Conservation (phyloP, 2,797 vertebrate genomes). For the Orestias chungarensis region DNA sequence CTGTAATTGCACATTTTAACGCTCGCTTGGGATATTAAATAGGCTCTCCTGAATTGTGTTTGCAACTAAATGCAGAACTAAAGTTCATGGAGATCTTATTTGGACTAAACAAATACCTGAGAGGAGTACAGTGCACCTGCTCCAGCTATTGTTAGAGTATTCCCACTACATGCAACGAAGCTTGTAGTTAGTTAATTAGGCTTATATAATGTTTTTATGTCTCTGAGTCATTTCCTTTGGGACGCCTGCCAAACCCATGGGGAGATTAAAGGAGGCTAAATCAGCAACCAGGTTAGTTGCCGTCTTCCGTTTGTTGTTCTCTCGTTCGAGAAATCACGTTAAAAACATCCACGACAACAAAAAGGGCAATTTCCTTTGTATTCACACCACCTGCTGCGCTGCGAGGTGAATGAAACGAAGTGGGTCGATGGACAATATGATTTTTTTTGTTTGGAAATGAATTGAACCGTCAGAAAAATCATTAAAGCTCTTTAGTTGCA, state of each 20-base stretch:
- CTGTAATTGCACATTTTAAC: background rate
- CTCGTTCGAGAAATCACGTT: background rate
- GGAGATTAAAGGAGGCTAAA: background rate
- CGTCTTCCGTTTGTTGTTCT: background rate
- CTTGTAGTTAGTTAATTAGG: conserved; percentile 3
- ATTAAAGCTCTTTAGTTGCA: conserved; percentile 14
- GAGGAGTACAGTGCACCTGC: background rate
- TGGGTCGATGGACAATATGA: background rate
- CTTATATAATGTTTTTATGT: conserved; percentile 3
- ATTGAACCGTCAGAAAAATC: conserved; percentile 3
- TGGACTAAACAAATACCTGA: background rate
- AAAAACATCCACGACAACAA: background rate
- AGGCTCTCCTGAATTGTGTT: too few relatives aligned
- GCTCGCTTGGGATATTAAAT: background rate
- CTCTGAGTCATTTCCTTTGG: background rate
- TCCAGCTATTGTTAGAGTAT: background rate
- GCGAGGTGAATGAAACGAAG: background rate
- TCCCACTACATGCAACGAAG: background rate
- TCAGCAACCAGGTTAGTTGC: background rate
- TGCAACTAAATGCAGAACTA: background rate
- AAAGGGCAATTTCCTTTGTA: background rate
- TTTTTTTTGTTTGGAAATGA: background rate
- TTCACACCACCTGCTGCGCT: background rate
- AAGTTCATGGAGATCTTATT: background rate
- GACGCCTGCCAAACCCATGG: background rate